phyloP scores from a whole-genome alignment of 2,797 vertebrate species.

The Muraenolepis orangiensis region DNA sequence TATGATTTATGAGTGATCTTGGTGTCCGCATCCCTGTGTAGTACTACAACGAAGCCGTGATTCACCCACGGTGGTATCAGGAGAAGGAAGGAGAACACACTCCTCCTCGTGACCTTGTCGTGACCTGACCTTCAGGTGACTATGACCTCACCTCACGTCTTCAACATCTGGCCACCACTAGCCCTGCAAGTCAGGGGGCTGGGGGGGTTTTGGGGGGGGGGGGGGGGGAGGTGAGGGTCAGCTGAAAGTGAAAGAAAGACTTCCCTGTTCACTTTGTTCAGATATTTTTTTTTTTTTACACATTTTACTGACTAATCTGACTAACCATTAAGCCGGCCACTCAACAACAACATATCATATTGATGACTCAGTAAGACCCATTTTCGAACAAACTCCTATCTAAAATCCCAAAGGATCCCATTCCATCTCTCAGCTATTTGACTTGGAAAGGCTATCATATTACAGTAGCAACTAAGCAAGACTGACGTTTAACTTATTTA shows the following conservation, averaged over 20 bases:
- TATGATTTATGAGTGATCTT: constrained; percentile 25
- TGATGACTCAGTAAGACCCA: neutral
- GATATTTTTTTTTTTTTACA: neutral
- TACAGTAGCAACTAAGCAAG: neutral
- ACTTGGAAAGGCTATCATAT: neutral
- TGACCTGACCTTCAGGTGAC: constrained; percentile 42
- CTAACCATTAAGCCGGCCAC: no score
- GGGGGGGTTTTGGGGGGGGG: no score
- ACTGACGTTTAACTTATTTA: neutral
- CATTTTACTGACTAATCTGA: neutral
- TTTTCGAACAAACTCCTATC: neutral
- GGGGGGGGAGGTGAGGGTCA: no score
- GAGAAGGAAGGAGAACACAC: constrained; percentile 22
- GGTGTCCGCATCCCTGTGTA: constrained; percentile 6
- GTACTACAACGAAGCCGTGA: constrained; percentile 28
- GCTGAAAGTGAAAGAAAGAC: constrained; percentile 3
- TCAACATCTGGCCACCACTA: constrained; percentile 60
- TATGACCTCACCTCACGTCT: constrained; percentile 37
- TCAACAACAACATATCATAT: neutral
- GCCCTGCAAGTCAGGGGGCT: no score
- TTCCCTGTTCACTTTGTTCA: constrained; percentile 15
- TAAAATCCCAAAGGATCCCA: neutral
- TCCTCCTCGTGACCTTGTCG: constrained; percentile 31
- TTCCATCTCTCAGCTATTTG: neutral
- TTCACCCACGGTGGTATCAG: constrained; percentile 24